These are phyloP conservation scores for Cataglyphis cursor DNA, from an alignment of 2,888 invertebrate species.

Conservation along the genomic window DNA sequence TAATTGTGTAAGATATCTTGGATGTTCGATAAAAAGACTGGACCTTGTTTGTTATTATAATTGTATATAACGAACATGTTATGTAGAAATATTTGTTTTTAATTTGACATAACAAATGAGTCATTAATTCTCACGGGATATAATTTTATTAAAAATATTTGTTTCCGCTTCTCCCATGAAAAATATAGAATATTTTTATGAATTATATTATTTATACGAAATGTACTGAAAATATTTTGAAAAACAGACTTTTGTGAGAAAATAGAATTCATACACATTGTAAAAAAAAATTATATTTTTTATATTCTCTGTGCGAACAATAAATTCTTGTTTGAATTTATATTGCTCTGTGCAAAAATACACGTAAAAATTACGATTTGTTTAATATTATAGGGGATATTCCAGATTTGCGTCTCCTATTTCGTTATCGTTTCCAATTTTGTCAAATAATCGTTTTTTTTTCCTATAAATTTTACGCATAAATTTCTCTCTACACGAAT, in stretches of 20 bases:
- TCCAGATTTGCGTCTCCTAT: neutral
- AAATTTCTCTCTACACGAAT: neutral
- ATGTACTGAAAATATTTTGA: neutral
- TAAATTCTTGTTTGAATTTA: conserved; percentile 20
- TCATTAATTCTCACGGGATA: neutral
- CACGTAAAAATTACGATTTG: neutral
- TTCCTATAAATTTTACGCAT: neutral
- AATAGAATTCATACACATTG: neutral
- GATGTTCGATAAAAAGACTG: neutral
- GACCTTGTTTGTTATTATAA: neutral
- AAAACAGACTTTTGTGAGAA: neutral
- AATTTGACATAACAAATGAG: neutral
- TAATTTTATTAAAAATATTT: neutral
- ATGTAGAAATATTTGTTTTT: neutral
- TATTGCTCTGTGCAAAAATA: neutral
- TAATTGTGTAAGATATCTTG: neutral
- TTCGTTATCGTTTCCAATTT: neutral
- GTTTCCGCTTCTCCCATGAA: neutral
- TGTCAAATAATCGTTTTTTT: neutral
- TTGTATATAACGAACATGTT: neutral
- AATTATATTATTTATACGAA: neutral
- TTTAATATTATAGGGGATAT: neutral
- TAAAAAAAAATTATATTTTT: conserved; percentile 7
- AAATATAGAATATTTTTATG: neutral
- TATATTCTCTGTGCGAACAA: neutral